phyloP scores from a whole-genome alignment of 2,113 vertebrate genomes.

The Osmerus mordax region DNA sequence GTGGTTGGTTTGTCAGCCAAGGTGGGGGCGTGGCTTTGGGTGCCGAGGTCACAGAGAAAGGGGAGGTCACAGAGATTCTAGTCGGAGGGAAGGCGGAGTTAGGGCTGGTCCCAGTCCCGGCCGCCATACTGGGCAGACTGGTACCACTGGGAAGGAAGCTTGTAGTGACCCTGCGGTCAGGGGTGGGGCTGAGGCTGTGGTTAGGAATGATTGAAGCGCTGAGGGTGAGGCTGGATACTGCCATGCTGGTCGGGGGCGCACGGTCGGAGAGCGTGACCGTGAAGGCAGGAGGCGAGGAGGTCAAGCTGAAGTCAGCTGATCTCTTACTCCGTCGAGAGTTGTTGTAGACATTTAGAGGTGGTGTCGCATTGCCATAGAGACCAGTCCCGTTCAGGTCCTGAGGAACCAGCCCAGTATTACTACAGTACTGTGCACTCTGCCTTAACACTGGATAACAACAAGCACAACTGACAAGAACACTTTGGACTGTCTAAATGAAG shows the following conservation, averaged over 20 bases:
- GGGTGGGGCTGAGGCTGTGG: conserved; percentile 1
- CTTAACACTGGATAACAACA: too few species aligned
- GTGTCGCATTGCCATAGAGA: conserved; percentile 49
- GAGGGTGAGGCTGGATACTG: conserved; percentile 17
- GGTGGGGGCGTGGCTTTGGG: conserved; percentile 46
- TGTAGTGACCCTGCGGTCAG: conserved; percentile 3
- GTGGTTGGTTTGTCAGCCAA: conserved; percentile 58
- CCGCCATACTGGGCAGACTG: neutral
- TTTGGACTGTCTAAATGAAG: too few species aligned
- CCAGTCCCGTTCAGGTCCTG: conserved; percentile 69
- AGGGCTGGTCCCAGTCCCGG: conserved; percentile 13
- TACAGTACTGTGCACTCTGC: neutral
- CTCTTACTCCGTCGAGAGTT: conserved; percentile 72
- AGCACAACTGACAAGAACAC: too few species aligned
- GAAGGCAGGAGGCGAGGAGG: conserved; percentile 67
- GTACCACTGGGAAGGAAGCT: neutral
- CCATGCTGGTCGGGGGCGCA: conserved; percentile 36
- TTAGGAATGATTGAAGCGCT: conserved; percentile 6
- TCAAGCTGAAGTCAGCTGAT: conserved; percentile 71
- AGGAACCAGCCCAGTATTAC: conserved; percentile 22
- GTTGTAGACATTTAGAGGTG: conserved; percentile 36
- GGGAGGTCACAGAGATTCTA: conserved; percentile 26
- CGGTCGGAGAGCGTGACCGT: conserved; percentile 58
- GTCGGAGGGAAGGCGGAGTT: conserved; percentile 11
- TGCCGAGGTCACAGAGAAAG: conserved; percentile 49